Base-by-base conservation (phyloP, 2,113 vertebrate species). In the Oncorhynchus tshawytscha region DNA sequence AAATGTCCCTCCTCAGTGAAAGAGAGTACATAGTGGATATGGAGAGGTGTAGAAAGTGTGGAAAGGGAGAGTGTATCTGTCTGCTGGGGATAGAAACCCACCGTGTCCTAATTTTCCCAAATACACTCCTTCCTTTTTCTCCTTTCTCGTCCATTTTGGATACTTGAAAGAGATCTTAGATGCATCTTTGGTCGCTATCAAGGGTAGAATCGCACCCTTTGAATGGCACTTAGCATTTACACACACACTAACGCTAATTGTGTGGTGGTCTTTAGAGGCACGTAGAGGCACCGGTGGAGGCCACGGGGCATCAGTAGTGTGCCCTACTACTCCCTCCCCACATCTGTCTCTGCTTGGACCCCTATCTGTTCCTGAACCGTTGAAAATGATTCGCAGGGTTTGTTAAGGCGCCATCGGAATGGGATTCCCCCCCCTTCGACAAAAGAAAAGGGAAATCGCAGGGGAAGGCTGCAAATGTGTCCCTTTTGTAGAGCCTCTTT, bases 311-410 rank as follows among this genome's bases (percentile, higher is more conserved):
- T 72, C 67, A 78, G 77, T 67, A 71, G 9, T 65, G 27, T 75
- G 15, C 60, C 48, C 72, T 69, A 2, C 79, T 76, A 75, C 25
- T 78, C 70, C 71, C 72, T 83, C 73, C 69, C 72, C 70, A 20
- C 82, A 85, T 86, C 80, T 88, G 84, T 81, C 80, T 83, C 78
- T 87, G 80, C 57, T 86, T 90, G 78, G 64, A 68, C 34, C 5
- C 5, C 66, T 73, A 22, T 86, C 79, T 86, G 70, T 85, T 75
- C 76, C 81, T 78, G 81, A 84, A 84, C 72, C 78, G 72, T 80
- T 81, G 75, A 74, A 81, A 85, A 86, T 78, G 54, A 83, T 84
- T 80, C 67, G 73, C 76, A 60, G 76, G 70, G 85, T 81, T 78
- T 59, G 67, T 81, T 49, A 24, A 78, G 60, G 67, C 67, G 25